Base-by-base conservation (phyloP, 2,888 invertebrate species). In the Graphium colonna region DNA sequence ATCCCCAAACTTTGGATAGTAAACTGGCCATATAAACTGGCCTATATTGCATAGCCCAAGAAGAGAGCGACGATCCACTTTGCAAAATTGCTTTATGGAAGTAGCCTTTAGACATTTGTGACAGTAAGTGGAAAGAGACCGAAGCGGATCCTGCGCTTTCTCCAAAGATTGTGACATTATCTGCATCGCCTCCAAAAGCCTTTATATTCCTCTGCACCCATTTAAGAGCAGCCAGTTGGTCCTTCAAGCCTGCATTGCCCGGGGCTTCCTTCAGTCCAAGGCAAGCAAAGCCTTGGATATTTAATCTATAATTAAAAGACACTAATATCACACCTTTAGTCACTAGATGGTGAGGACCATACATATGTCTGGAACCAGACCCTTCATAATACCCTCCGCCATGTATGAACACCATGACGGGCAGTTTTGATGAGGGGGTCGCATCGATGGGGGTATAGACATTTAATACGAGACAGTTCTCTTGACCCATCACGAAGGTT, bases 371-470 rank as follows among this genome's bases (percentile, higher is more conserved):
- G 3, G 69, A 64, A 0, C 73, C 71, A 0, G 84, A 81, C 0
- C 85, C 85, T 42, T 75, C 64, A 31, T 72, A 79, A 58, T 69
- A 89, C 0, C 79, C 87, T 53, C 88, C 88, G 4, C 88, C 88
- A 26, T 88, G 88, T 1, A 88, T 72, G 52, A 71, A 86, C 3
- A 81, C 71, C 87, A 88, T 87, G 8, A 87, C 84, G 0, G 87
- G 82, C 12, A 82, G 63, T 4, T 61, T 65, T 2, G 64, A 60
- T 1, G 59, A 55, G 0, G 61, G 36, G 1, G 49, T 15, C 0
- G 64, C 55, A 15, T 73, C 62, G 0, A 74, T 38, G 1, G 88
- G 85, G 0, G 79, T 77, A 57, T 72, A 78, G 0, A 89, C 71
- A 36, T 88, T 85, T 3, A 87, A 67, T 1, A 61, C 65, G 3